Evolutionary conservation across 2,888 invertebrate species (phyloP).

Genomic region (Melanargia galathea): DNA sequence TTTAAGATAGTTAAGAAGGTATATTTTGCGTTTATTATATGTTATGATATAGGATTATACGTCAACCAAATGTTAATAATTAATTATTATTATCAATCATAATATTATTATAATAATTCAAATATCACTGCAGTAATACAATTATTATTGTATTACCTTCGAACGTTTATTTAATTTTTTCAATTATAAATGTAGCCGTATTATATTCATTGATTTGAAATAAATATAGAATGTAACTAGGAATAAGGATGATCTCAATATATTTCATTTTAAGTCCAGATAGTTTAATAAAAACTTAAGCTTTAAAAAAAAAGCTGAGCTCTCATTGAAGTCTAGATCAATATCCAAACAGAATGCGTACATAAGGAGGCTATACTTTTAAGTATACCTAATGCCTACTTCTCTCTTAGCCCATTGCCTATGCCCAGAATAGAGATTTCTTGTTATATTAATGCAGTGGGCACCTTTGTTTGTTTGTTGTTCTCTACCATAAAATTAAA

Average conservation of each 20-base stretch:
- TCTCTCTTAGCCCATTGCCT: too few relatives aligned
- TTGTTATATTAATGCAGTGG: too few relatives aligned
- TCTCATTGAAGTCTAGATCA: too few relatives aligned
- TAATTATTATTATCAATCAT: neutral
- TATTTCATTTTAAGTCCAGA: conserved; percentile 48
- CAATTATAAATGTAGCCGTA: neutral
- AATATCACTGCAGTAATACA: neutral
- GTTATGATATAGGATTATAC: conserved; percentile 4
- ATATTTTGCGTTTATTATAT: conserved; percentile 8
- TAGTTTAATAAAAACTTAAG: conserved; percentile 26
- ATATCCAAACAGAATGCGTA: too few relatives aligned
- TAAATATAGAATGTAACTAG: conserved; percentile 24
- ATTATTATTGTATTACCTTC: too few relatives aligned
- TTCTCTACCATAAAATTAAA: too few relatives aligned
- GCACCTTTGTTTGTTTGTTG: too few relatives aligned
- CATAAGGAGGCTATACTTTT: too few relatives aligned
- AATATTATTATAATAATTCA: neutral
- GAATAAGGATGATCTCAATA: conserved; percentile 65
- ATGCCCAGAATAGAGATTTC: too few relatives aligned
- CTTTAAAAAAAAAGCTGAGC: too few relatives aligned
- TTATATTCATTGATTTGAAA: conserved; percentile 3
- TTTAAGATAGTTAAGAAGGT: conserved; percentile 8
- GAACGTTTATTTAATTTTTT: neutral
- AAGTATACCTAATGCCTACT: too few relatives aligned
- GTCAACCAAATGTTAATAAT: conserved; percentile 6